A percentile compares a stretch with the other conserved stretches of the same genome.
Conservation (phyloP, 2,113 vertebrate species). For the Grammomys surdaster region DNA sequence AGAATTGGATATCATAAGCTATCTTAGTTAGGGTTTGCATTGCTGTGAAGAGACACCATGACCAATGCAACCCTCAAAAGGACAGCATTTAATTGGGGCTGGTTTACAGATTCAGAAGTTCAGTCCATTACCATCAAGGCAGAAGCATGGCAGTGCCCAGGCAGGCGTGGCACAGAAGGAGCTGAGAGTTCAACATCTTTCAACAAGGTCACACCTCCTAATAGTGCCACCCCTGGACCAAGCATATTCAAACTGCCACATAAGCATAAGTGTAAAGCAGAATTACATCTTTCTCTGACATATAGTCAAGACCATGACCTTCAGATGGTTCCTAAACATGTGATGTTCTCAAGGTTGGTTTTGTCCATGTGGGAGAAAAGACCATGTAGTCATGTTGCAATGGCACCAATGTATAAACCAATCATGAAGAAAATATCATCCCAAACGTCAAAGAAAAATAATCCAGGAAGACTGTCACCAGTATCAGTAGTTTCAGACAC, state of each 20-base stretch:
- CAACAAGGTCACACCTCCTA: too few relatives aligned
- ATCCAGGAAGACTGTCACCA: not conserved
- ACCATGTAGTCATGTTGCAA: slow-evolving; percentile 40
- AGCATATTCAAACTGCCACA: too few relatives aligned
- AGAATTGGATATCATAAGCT: not conserved
- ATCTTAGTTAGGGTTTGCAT: too few relatives aligned
- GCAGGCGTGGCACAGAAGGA: too few relatives aligned
- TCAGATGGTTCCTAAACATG: not conserved
- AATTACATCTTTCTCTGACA: not conserved
- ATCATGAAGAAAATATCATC: not conserved
- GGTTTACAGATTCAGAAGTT: too few relatives aligned
- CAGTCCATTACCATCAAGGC: too few relatives aligned
- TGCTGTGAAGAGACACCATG: too few relatives aligned
- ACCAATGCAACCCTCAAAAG: too few relatives aligned
- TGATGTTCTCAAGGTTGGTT: not conserved
- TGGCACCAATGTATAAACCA: slow-evolving; percentile 34
- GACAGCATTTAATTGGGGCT: too few relatives aligned
- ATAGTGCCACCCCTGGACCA: too few relatives aligned
- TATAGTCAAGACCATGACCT: not conserved
- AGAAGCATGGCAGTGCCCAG: too few relatives aligned
- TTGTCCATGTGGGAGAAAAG: not conserved
- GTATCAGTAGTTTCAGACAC: slow-evolving; percentile 5
- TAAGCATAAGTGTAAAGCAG: not conserved
- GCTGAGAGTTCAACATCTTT: too few relatives aligned
- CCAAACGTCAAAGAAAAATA: slow-evolving; percentile 49